These are phyloP conservation scores for Orius insidiosus DNA, from an alignment of 1,140 invertebrate species.

Conservation along the genomic window DNA sequence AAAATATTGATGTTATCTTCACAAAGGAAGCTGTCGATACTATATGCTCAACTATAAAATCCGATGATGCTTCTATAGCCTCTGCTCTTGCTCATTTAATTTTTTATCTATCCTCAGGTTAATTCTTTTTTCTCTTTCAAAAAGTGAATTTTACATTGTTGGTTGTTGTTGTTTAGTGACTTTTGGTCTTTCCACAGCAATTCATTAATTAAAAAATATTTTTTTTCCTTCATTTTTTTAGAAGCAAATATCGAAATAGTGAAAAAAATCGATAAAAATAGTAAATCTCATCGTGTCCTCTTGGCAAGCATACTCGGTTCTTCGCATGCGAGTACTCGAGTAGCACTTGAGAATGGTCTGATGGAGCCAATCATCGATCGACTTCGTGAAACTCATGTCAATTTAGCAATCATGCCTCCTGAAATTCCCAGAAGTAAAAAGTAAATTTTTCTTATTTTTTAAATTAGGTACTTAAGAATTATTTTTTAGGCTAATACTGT, in stretches of 20 bases:
- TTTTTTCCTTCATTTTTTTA: no score
- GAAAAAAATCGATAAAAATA: no score
- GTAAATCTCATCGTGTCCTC: neutral
- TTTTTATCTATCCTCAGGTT: constrained; percentile 8
- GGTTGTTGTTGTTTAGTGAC: no score
- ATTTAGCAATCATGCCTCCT: constrained; percentile 31
- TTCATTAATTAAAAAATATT: no score
- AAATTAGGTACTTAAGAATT: no score
- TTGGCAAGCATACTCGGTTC: constrained; percentile 27
- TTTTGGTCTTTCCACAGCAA: no score
- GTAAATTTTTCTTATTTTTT: no score
- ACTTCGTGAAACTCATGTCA: constrained; percentile 23
- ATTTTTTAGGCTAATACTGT: constrained; percentile 16
- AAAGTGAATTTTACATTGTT: no score
- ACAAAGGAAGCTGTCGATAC: constrained; percentile 4
- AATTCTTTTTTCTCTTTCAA: neutral
- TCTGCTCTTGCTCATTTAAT: constrained; percentile 8
- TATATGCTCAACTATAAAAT: neutral
- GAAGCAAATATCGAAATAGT: no score
- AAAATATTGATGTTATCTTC: neutral
- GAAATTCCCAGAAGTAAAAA: constrained; percentile 24
- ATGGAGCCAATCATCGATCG: constrained; percentile 3
- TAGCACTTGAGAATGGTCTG: constrained; percentile 10
- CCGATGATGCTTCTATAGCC: neutral
- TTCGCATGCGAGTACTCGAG: constrained; percentile 9